Evolutionary conservation across 1,140 invertebrate genomes (phyloP).

Genomic region (Phenacoccus solenopsis): DNA sequence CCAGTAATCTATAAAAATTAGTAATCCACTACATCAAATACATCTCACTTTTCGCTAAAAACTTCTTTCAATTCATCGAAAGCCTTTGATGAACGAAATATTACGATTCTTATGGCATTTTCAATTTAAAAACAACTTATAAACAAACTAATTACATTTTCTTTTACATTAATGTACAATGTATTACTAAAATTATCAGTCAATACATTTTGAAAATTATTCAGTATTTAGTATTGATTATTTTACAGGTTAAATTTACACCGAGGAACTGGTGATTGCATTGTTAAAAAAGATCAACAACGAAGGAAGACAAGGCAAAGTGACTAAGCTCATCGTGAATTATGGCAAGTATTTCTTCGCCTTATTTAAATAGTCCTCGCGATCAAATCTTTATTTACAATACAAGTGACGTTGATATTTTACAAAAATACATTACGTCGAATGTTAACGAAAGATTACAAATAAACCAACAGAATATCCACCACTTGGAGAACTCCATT

Average conservation of each 20-base stretch:
- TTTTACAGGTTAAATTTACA: neutral
- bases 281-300: neutral
- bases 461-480: too few relatives aligned
- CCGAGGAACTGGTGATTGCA: neutral
- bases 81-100: neutral
- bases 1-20: neutral
- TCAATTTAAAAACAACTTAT: neutral
- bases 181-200: too few relatives aligned
- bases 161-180: neutral
- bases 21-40: neutral
- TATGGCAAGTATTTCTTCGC: neutral
- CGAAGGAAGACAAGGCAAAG: neutral
- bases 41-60: too few relatives aligned
- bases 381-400: neutral
- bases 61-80: neutral
- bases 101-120: neutral
- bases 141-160: neutral
- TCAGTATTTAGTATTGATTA: neutral
- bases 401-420: neutral
- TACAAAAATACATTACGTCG: neutral
- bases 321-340: neutral
- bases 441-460: too few relatives aligned
- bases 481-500: too few relatives aligned
- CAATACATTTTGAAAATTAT: too few relatives aligned
- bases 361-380: too few relatives aligned